phyloP scores from a whole-genome alignment of 2,797 vertebrate genomes.

The Enteromius mattozi region DNA sequence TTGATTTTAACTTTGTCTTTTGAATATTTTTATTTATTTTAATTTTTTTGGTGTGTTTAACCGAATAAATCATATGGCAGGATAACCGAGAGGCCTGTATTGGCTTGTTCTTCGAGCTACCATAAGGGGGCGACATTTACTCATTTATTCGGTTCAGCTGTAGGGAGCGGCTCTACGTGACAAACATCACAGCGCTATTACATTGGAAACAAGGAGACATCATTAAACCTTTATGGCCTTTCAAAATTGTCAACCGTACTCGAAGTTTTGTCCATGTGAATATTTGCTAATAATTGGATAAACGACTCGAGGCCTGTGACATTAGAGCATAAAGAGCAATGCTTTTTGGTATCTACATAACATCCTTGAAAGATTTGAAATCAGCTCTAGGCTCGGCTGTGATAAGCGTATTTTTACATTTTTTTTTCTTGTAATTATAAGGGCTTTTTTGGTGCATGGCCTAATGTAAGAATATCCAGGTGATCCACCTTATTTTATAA shows the following conservation, averaged over 20 bases:
- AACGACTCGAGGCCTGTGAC: neutral
- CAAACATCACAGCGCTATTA: neutral
- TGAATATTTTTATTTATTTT: neutral
- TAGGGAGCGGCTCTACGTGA: slow-evolving; percentile 42
- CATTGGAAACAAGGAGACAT: neutral
- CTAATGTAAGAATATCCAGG: neutral
- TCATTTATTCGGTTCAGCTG: neutral
- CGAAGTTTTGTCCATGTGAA: neutral
- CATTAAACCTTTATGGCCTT: neutral
- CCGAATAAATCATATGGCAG: neutral
- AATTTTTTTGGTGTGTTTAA: neutral
- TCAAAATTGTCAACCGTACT: neutral
- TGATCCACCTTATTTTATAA: neutral
- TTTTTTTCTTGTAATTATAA: too few relatives aligned
- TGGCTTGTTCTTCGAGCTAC: neutral
- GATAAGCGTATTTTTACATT: neutral
- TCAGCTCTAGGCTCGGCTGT: neutral
- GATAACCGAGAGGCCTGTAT: fast-evolving
- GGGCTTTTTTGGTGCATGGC: neutral
- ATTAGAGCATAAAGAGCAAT: neutral
- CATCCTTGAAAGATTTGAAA: neutral
- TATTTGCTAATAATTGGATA: neutral
- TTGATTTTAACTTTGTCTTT: slow-evolving; percentile 67
- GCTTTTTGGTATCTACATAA: neutral
- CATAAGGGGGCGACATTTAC: slow-evolving; percentile 66